Evolutionary conservation across 2,888 invertebrate species (phyloP).

Genomic region (Callimorpha dominula): DNA sequence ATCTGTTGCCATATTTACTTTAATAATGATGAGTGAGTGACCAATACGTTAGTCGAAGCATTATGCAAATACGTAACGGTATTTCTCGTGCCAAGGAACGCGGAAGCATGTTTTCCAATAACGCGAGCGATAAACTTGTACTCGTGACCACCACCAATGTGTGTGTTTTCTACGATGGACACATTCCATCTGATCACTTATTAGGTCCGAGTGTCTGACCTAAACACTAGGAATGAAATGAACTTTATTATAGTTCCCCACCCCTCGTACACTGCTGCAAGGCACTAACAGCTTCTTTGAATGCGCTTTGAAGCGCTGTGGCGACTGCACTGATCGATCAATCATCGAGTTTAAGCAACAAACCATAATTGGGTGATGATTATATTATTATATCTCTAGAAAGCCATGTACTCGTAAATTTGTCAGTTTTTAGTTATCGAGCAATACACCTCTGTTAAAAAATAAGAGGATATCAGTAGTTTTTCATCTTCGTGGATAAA

Average conservation of each 20-base stretch:
- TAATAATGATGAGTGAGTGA: constrained; percentile 51
- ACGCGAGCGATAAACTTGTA: constrained; percentile 74
- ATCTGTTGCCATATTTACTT: neutral
- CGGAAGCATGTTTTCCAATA: constrained; percentile 81
- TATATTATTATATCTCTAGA: too few species aligned
- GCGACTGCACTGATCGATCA: neutral
- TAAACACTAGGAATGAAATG: constrained; percentile 20
- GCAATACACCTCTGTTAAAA: too few species aligned
- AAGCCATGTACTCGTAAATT: too few species aligned
- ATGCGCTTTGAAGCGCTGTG: neutral
- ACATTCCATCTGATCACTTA: constrained; percentile 67
- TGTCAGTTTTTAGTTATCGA: too few species aligned
- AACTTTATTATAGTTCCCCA: neutral
- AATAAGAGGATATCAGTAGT: too few species aligned
- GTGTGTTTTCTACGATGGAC: constrained; percentile 43
- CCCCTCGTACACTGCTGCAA: neutral
- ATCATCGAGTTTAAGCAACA: neutral
- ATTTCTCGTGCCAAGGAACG: constrained; percentile 69
- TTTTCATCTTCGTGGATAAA: too few species aligned
- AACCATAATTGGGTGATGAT: neutral
- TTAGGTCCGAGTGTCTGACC: constrained; percentile 23
- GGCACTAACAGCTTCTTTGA: neutral
- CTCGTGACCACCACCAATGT: constrained; percentile 60
- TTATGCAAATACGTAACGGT: constrained; percentile 73
- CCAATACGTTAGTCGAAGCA: constrained; percentile 51